Percentiles rank a stretch among this genome's conserved stretches.
Evolutionary conservation across 2,888 invertebrate species (phyloP).

Genomic region (Ormyrus pomaceus): DNA sequence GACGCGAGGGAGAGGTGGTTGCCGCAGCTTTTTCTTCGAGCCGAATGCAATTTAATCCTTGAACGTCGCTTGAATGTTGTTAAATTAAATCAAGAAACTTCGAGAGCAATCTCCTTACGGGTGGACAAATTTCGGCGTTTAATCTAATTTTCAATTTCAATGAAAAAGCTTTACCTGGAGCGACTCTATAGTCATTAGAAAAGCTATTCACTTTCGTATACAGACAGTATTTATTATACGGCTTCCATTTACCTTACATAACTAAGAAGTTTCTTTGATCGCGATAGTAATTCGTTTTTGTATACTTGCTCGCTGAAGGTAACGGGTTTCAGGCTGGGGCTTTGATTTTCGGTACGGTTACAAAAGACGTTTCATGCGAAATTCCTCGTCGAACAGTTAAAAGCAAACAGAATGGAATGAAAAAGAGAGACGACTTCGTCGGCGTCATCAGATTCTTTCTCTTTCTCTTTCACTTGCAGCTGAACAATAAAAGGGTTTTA

Average conservation of each 20-base stretch:
- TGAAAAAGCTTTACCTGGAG: background rate
- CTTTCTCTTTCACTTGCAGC: background rate
- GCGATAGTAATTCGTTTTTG: conserved; percentile 45
- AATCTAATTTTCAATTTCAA: background rate
- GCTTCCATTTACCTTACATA: conserved; percentile 22
- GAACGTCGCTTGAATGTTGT: too few relatives aligned
- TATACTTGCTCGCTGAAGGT: conserved; percentile 10
- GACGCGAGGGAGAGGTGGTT: background rate
- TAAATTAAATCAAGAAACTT: too few relatives aligned
- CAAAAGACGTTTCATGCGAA: conserved; percentile 40
- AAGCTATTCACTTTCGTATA: too few relatives aligned
- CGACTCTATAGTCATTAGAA: too few relatives aligned
- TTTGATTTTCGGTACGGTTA: conserved; percentile 37
- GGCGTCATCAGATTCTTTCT: too few relatives aligned
- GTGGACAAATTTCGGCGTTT: too few relatives aligned
- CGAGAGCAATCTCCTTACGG: too few relatives aligned
- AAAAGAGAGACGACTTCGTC: conserved; percentile 6
- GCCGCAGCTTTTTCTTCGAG: background rate
- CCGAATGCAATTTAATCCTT: too few relatives aligned
- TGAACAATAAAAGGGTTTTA: conserved; percentile 54
- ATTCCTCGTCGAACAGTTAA: conserved; percentile 36
- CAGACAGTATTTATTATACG: background rate
- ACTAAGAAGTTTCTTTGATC: conserved; percentile 40
- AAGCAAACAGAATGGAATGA: conserved; percentile 17
- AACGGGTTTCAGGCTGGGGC: conserved; percentile 6